phyloP scores from a whole-genome alignment of 2,113 vertebrate genomes.

The Oryctolagus cuniculus region mOryCun1.1 NC_091435.1:156131001-156131500 shows the following conservation, averaged over 20 bases:
- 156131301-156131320: background rate
- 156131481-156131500: background rate
- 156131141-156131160: background rate
- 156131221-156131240: background rate
- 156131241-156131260: background rate
- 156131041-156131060: no score
- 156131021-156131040: no score
- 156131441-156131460: background rate
- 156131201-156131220: slow-evolving; percentile 26
- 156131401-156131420: background rate
- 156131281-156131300: background rate
- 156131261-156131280: slow-evolving; percentile 13
- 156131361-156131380: background rate
- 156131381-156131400: background rate
- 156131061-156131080: no score
- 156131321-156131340: background rate
- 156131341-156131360: background rate
- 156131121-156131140: background rate
- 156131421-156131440: background rate
- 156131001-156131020: no score
- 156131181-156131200: background rate
- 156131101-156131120: background rate
- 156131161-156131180: slow-evolving; percentile 1
- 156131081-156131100: background rate
- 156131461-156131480: slow-evolving; percentile 6